These are phyloP conservation scores for Tenualosa thibaudeaui DNA, from an alignment of 2,797 vertebrate genomes.

Conservation along the genomic window DNA sequence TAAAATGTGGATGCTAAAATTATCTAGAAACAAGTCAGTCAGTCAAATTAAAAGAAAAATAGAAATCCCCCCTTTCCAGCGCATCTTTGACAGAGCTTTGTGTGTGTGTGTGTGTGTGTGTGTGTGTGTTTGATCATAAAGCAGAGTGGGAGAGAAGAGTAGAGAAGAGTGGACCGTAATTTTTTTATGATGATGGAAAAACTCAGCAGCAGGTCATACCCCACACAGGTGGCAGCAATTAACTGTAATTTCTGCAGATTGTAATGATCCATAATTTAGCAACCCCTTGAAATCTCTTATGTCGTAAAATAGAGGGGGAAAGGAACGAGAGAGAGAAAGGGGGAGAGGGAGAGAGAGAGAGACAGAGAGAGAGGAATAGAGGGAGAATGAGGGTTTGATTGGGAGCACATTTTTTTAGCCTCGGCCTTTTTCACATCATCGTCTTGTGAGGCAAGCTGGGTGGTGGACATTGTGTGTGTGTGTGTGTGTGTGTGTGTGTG, in stretches of 20 bases:
- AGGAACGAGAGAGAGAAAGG: slow-evolving; percentile 42
- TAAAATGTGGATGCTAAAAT: not conserved
- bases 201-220: slow-evolving; percentile 79
- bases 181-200: slow-evolving; percentile 80
- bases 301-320: slow-evolving; percentile 71
- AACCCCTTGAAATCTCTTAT: slow-evolving; percentile 68
- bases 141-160: slow-evolving; percentile 50
- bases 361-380: slow-evolving; percentile 36
- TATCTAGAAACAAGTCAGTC: not conserved
- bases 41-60: not conserved
- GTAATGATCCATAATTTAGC: slow-evolving; percentile 88
- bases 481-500: not conserved
- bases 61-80: not conserved
- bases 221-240: slow-evolving; percentile 88
- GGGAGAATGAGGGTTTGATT: slow-evolving; percentile 69
- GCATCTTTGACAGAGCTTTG: not conserved
- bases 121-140: slow-evolving; percentile 10
- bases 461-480: slow-evolving; percentile 41
- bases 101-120: not conserved
- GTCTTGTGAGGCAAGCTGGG: slow-evolving; percentile 55
- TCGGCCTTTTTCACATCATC: slow-evolving; percentile 69
- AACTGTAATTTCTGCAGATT: slow-evolving; percentile 85
- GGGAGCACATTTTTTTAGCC: slow-evolving; percentile 70
- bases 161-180: slow-evolving; percentile 57
- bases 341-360: not conserved